phyloP scores from a whole-genome alignment of 2,888 invertebrate genomes.

The Erebia ligea region DNA sequence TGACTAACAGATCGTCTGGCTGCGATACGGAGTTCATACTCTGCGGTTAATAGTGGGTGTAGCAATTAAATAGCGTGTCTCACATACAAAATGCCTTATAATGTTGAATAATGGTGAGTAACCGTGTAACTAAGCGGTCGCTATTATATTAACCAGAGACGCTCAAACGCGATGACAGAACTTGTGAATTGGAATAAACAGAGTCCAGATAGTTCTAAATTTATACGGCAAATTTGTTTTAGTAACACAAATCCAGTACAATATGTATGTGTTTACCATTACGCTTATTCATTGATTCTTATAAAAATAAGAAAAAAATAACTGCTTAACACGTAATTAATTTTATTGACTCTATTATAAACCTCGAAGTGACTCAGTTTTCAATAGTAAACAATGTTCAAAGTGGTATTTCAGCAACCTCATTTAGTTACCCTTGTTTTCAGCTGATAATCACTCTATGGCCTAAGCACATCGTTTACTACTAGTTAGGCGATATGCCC shows the following conservation, averaged over 20 bases:
- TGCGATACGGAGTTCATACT: conserved; percentile 49
- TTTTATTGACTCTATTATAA: background rate
- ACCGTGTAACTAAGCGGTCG: conserved; percentile 30
- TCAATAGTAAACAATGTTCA: too few relatives aligned
- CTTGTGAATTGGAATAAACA: conserved; percentile 39
- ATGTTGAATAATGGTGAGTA: conserved; percentile 49
- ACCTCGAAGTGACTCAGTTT: too few relatives aligned
- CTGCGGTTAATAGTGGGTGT: conserved; percentile 52
- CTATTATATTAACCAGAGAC: conserved; percentile 56
- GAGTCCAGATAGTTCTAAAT: conserved; percentile 32
- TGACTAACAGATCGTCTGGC: conserved; percentile 50
- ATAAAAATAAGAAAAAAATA: conserved; percentile 20
- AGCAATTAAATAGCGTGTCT: conserved; percentile 59
- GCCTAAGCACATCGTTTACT: too few relatives aligned
- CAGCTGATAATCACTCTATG: too few relatives aligned
- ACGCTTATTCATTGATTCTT: conserved; percentile 29
- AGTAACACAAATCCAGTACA: conserved; percentile 29
- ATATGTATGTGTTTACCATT: conserved; percentile 23
- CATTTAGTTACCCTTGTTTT: too few relatives aligned
- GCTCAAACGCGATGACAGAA: conserved; percentile 51
- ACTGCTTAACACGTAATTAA: conserved; percentile 10
- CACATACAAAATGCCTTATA: conserved; percentile 72
- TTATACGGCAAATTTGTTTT: conserved; percentile 32
- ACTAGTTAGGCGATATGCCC: too few relatives aligned
- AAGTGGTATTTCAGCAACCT: too few relatives aligned